A percentile compares a stretch with the other conserved stretches of the same genome.
These are phyloP conservation scores for Calameuta filiformis DNA, from an alignment of 2,888 invertebrate species.

Conservation along the genomic window DNA sequence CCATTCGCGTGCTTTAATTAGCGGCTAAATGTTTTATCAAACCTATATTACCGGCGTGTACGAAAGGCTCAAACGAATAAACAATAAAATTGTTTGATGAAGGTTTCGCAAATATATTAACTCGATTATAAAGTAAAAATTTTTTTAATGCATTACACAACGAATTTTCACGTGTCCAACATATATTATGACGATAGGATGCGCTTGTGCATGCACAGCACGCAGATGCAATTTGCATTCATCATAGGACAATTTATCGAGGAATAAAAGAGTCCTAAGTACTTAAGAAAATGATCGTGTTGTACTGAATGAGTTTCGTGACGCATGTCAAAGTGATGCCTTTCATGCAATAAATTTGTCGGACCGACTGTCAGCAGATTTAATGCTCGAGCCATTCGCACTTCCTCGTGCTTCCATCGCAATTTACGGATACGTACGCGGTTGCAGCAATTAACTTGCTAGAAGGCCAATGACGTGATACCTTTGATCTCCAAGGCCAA, in stretches of 20 bases:
- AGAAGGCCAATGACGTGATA: not conserved
- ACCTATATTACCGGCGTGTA: too few species aligned
- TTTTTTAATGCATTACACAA: not conserved
- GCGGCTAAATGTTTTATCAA: too few species aligned
- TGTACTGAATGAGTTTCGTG: not conserved
- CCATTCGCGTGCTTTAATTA: too few species aligned
- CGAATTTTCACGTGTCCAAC: not conserved
- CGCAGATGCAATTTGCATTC: not conserved
- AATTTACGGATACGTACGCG: not conserved
- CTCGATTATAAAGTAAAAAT: too few species aligned
- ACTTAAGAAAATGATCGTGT: not conserved
- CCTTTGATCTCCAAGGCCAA: not conserved
- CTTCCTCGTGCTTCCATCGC: not conserved
- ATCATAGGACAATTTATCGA: not conserved
- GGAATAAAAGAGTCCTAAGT: not conserved
- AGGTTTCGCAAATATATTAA: too few species aligned
- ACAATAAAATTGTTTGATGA: too few species aligned
- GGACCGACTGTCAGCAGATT: not conserved
- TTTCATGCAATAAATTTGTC: not conserved
- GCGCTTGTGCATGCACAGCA: not conserved
- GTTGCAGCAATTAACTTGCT: not conserved
- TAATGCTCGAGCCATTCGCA: not conserved
- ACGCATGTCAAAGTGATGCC: not conserved
- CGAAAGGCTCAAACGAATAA: too few species aligned
- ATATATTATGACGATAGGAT: not conserved